Conservation (phyloP, 2,797 vertebrate genomes). For the Pempheris klunzingeri region DNA sequence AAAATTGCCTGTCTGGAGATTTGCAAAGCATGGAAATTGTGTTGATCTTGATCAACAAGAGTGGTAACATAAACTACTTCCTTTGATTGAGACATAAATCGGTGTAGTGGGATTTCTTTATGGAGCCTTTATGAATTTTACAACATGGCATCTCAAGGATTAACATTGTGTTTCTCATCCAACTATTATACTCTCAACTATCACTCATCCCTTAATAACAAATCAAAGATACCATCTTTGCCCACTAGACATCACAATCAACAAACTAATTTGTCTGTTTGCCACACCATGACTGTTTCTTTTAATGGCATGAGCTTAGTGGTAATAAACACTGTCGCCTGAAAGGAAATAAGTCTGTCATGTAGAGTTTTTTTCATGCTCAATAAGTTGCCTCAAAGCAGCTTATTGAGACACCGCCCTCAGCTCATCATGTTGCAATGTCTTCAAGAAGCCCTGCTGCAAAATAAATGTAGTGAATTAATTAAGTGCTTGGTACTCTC, state of each 20-base stretch:
- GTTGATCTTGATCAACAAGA: background rate
- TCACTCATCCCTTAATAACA: background rate
- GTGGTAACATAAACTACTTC: background rate
- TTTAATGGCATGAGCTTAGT: background rate
- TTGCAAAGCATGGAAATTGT: background rate
- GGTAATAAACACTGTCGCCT: background rate
- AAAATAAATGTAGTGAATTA: conserved; percentile 14
- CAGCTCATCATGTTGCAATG: background rate
- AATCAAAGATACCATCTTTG: background rate
- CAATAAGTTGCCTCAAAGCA: background rate
- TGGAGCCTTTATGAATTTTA: background rate
- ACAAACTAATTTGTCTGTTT: background rate
- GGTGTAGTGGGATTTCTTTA: conserved; percentile 3
- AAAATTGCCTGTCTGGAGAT: background rate
- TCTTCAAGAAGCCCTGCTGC: conserved; percentile 18
- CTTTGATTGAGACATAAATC: conserved; percentile 1
- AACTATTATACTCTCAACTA: too few species aligned
- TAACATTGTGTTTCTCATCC: background rate
- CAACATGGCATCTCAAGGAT: background rate
- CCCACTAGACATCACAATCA: background rate
- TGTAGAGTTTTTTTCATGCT: background rate
- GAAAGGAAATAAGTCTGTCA: background rate
- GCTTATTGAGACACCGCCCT: background rate
- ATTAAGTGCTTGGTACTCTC: conserved; percentile 23
- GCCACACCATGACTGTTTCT: background rate